A percentile compares a stretch with the other conserved stretches of the same genome.
Conservation (phyloP, 2,888 invertebrate species). For the Aproaerema taeniolella region DNA sequence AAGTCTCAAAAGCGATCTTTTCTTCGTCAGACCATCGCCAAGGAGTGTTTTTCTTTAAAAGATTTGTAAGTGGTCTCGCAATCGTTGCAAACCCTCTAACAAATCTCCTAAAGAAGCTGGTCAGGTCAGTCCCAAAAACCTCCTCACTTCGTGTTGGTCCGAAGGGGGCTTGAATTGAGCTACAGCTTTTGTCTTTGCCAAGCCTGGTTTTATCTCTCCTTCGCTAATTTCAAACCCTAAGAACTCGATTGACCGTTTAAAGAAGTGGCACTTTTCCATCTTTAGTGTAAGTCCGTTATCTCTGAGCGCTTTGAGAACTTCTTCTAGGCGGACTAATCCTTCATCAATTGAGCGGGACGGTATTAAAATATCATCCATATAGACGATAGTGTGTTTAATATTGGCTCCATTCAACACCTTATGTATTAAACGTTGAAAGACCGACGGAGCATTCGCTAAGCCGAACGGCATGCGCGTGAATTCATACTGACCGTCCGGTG, state of each 20-base stretch:
- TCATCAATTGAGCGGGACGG: slow-evolving; percentile 20
- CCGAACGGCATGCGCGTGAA: slow-evolving; percentile 40
- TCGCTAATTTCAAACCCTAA: slow-evolving; percentile 21
- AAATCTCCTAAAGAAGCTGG: slow-evolving; percentile 16
- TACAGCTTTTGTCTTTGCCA: slow-evolving; percentile 19
- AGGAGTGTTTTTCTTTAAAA: slow-evolving; percentile 10
- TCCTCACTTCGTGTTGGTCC: slow-evolving; percentile 19
- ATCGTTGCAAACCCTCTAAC: slow-evolving; percentile 10
- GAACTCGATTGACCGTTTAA: slow-evolving; percentile 12
- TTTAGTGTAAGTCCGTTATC: slow-evolving; percentile 19
- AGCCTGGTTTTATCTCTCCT: slow-evolving; percentile 20
- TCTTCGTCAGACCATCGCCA: slow-evolving; percentile 16
- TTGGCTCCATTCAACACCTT: slow-evolving; percentile 20
- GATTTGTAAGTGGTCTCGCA: slow-evolving; percentile 11
- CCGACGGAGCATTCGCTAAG: slow-evolving; percentile 33
- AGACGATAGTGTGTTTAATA: slow-evolving; percentile 18
- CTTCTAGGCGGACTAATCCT: slow-evolving; percentile 18
- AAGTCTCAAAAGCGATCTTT: slow-evolving; percentile 15
- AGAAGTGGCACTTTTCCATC: slow-evolving; percentile 25
- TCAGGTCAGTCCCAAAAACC: slow-evolving; percentile 13
- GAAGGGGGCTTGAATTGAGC: slow-evolving; percentile 18
- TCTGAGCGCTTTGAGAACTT: slow-evolving; percentile 16
- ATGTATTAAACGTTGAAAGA: slow-evolving; percentile 34
- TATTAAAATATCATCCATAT: slow-evolving; percentile 31
- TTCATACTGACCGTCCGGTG: slow-evolving; percentile 37